Evolutionary conservation across 2,888 invertebrate species (phyloP), one percentile per base, ranked within the genome.

Genomic region (Pristionchus exspectatus): DNA sequence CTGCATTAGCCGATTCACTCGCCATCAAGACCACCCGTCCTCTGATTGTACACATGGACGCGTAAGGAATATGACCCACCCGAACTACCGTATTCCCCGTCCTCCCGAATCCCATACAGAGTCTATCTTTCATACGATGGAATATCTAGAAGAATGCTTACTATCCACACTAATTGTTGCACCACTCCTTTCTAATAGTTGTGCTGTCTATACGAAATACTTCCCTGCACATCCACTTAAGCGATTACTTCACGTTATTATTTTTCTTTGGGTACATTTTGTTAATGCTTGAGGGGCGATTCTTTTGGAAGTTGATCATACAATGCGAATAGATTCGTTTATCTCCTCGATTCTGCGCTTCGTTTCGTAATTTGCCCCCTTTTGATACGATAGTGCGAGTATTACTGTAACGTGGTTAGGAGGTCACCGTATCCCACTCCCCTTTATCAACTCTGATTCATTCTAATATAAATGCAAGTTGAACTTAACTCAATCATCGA

Each of bases 11-110:
- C 21, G 87, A 66, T 7, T 87, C 87, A 27, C 87, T 87, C 44
- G 44, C 30, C 59, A 87, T 87, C 66, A 69, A 87, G 69, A 87
- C 87, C 59, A 87, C 87, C 21, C 38, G 69, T 27, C 87, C 66
- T 2, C 87, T 87, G 27, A 69, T 87, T 2, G 87, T 87, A 1
- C 54, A 69, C 69, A 87, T 87, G 69, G 87, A 87, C 50, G 18
- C 44, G 44, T 87, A 50, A 85, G 59, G 14, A 50, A 5, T 87
- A 27, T 30, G 69, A 66, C 59, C 87, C 54, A 27, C 3, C 30
- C 12, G 33, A 30, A 85, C 84, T 56, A 30, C 84, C 56, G 33
- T 59, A 85, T 33, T 18, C 59, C 27, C 2, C 21, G 30, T 33
- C 38, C 9, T 33, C 30, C 50, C 54, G n/a, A 54, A 12, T 81